A percentile compares a stretch with the other conserved stretches of the same genome.
Conservation (phyloP, 2,888 invertebrate genomes). For the Andricus curvator region DNA sequence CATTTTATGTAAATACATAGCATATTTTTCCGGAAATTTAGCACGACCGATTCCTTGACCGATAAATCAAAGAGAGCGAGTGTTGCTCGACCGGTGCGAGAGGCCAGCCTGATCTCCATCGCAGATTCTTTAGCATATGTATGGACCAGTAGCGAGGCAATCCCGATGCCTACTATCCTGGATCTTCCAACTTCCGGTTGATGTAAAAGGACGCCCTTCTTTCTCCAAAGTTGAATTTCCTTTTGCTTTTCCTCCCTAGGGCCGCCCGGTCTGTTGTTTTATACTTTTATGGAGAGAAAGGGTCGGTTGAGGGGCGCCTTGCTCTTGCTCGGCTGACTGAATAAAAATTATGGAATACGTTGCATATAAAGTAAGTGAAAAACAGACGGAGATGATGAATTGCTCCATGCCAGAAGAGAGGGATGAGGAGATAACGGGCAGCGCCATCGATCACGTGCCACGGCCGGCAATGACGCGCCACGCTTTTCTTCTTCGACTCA, state of each 20-base stretch:
- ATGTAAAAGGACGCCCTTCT: conserved; percentile 53
- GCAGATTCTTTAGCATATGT: conserved; percentile 74
- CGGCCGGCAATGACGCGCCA: conserved; percentile 73
- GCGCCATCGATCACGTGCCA: conserved; percentile 75
- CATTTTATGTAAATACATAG: conserved; percentile 65
- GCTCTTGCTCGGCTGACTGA: conserved; percentile 69
- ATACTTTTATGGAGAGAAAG: conserved; percentile 27
- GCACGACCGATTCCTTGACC: conserved; percentile 71
- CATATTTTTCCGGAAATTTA: conserved; percentile 77
- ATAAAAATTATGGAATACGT: conserved; percentile 78
- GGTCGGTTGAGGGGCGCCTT: conserved; percentile 51
- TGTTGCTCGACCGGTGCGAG: conserved; percentile 45
- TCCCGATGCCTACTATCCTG: conserved; percentile 62
- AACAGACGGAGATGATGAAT: conserved; percentile 78
- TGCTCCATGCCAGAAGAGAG: conserved; percentile 59
- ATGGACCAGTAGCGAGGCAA: conserved; percentile 67
- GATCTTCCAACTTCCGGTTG: conserved; percentile 54
- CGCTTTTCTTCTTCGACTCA: conserved; percentile 48
- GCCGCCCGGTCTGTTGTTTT: conserved; percentile 54
- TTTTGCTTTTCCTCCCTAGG: conserved; percentile 27
- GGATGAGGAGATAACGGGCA: conserved; percentile 76
- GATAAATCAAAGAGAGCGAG: conserved; percentile 77
- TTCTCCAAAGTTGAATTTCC: conserved; percentile 35
- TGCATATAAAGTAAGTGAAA: conserved; percentile 79
- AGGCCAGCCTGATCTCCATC: conserved; percentile 64